Percentiles rank a stretch among this genome's conserved stretches.
phyloP scores from a whole-genome alignment of 2,113 vertebrate species.

The Tricholaema leucomelas region DNA sequence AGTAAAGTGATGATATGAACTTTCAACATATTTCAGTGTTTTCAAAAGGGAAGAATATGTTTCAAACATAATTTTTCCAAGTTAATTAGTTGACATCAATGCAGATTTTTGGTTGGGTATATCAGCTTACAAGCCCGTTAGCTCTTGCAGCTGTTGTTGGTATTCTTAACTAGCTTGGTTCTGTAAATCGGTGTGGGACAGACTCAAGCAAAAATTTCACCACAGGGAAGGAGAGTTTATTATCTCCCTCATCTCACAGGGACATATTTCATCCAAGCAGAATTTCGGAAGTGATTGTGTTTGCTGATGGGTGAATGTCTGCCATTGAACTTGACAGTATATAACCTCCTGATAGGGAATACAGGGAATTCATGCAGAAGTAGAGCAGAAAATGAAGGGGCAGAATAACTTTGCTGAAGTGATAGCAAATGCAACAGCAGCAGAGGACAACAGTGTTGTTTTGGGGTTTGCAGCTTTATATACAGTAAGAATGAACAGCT shows the following conservation, averaged over 20 bases:
- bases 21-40: neutral
- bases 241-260: neutral
- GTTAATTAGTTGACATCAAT: neutral
- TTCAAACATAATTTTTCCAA: neutral
- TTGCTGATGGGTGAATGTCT: neutral
- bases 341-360: neutral
- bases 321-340: neutral
- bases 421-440: neutral
- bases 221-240: neutral
- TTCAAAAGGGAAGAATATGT: neutral
- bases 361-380: neutral
- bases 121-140: neutral
- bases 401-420: neutral
- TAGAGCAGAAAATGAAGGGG: neutral
- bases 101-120: conserved; percentile 5
- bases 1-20: neutral
- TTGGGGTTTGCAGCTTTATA: neutral
- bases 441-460: neutral
- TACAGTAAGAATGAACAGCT: neutral
- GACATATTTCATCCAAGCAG: neutral
- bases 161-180: neutral
- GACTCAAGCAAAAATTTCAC: neutral
- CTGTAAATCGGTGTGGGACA: neutral
- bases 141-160: neutral
- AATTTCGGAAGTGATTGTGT: neutral